Evolutionary conservation across 2,888 invertebrate genomes (phyloP), one percentile per base, ranked within the genome.

Genomic region (Halictus quadricinctus): DNA sequence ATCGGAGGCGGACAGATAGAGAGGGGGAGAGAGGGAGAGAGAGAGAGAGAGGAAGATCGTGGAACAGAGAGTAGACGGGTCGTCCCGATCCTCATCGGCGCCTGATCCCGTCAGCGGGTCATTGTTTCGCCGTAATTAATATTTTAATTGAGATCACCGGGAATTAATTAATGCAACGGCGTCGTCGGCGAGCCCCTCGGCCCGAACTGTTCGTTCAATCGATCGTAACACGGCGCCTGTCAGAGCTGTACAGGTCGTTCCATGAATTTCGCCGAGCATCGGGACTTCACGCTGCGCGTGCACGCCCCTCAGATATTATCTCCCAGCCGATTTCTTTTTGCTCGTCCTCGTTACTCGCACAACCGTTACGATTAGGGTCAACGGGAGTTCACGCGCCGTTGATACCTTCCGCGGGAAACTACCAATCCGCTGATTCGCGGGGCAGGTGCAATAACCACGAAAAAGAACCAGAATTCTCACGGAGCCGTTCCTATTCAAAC

Each of bases 181-280:
- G 88, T 91, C 91, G 92, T 54, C 54, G 54, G 91, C 88, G 89
- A 90, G 90, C 85, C 86, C 86, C 85, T 85, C 79, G 82, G 82
- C 80, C 79, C 74, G 79, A 84, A 77, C 84, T 80, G 83, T 82
- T 90, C 89, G 81, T 87, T 88, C 89, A 89, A 93, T 93, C 92
- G 92, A 93, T 91, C 90, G 88, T 84, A 84, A 89, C 87, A 84
- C 87, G 85, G 84, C 84, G 85, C 85, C 87, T 88, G 89, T 86
- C 88, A 94, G 94, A 93, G 94, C 93, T 94, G 94, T 94, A 94
- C 93, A 93, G 93, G 93, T 93, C 92, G 93, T 92, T 94, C 93
- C 94, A 94, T 94, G 95, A 95, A 95, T 94, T 88, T 76, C 70
- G 77, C 90, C 90, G 90, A 91, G 90, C 80, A 90, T 89, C 86